Percentiles rank a stretch among this genome's conserved stretches.
Conservation (phyloP, 2,113 vertebrate genomes). For the Anoplopoma fimbria region DNA sequence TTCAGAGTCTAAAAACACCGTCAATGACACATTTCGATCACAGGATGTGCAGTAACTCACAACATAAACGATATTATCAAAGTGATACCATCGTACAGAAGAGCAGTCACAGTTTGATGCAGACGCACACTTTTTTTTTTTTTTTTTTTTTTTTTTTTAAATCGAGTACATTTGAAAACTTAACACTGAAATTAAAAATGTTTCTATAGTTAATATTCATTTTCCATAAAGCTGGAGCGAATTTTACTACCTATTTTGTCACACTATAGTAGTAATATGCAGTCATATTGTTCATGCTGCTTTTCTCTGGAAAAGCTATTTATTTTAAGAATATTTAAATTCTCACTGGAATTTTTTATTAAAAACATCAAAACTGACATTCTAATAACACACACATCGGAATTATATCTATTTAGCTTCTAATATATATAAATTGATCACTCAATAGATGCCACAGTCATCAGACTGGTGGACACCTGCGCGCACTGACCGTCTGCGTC, state of each 20-base stretch:
- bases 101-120: background rate
- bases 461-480: too few species aligned
- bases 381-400: background rate
- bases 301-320: background rate
- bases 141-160: background rate
- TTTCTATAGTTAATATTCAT: background rate
- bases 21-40: background rate
- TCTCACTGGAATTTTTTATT: background rate
- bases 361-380: background rate
- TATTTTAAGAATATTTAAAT: background rate
- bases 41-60: background rate
- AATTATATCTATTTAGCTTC: background rate
- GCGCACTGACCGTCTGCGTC: conserved; percentile 92
- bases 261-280: background rate
- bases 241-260: background rate
- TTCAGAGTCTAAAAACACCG: background rate
- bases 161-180: background rate
- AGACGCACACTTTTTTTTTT: background rate
- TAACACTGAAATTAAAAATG: background rate
- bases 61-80: background rate
- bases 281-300: background rate
- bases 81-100: background rate
- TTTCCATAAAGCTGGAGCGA: background rate
- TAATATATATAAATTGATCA: background rate
- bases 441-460: background rate